Evolutionary conservation across 2,888 invertebrate genomes (phyloP).

Genomic region (Papilio demoleus): DNA sequence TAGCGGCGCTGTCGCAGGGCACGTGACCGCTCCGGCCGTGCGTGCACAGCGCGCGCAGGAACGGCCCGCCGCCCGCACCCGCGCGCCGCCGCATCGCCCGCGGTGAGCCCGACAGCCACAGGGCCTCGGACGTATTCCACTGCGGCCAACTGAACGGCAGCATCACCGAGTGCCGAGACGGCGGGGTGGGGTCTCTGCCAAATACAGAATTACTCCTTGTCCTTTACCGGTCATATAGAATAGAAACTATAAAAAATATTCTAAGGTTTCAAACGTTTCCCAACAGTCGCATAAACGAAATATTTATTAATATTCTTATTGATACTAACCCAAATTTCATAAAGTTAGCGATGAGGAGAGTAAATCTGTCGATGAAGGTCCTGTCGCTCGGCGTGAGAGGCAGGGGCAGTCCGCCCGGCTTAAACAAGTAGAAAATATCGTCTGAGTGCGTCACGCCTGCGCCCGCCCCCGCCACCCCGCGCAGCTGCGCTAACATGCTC

Average conservation of each 20-base stretch:
- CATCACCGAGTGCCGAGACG: conserved; percentile 47
- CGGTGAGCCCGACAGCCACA: conserved; percentile 57
- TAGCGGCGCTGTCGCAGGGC: conserved; percentile 62
- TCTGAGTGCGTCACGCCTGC: conserved; percentile 69
- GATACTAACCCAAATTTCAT: conserved; percentile 69
- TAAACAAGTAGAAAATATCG: conserved; percentile 74
- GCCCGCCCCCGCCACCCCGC: conserved; percentile 47
- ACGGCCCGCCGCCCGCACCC: conserved; percentile 53
- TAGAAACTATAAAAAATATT: neutral
- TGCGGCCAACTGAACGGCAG: conserved; percentile 63
- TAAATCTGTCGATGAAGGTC: conserved; percentile 62
- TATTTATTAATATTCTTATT: too few species aligned
- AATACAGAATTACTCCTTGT: conserved; percentile 11
- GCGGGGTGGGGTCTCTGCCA: conserved; percentile 71
- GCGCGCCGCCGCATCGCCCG: conserved; percentile 6
- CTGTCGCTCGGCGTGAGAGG: conserved; percentile 55
- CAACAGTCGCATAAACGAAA: too few species aligned
- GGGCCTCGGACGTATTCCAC: conserved; percentile 54
- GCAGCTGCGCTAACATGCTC: conserved; percentile 52
- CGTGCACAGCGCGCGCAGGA: conserved; percentile 61
- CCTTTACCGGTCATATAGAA: neutral
- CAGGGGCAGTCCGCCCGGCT: conserved; percentile 63
- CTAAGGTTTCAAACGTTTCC: too few species aligned
- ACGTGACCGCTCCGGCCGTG: conserved; percentile 67
- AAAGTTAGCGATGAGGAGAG: conserved; percentile 71